phyloP scores from a whole-genome alignment of 2,888 invertebrate genomes.

The Yponomeuta cagnagella region DNA sequence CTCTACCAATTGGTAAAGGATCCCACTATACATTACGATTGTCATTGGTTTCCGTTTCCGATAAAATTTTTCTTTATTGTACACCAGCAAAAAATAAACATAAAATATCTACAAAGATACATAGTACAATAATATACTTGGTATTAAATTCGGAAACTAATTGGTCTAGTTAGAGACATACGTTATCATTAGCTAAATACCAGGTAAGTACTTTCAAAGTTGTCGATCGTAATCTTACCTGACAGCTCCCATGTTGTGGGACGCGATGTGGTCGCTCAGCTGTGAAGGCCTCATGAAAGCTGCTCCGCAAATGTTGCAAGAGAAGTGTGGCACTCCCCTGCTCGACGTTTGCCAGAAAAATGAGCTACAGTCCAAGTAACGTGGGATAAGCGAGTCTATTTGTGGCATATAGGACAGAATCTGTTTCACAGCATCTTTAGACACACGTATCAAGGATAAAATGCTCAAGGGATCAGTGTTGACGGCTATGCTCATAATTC shows the following conservation, averaged over 20 bases:
- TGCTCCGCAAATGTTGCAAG: constrained; percentile 56
- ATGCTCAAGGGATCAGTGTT: constrained; percentile 60
- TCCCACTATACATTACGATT: no score
- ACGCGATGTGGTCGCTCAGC: constrained; percentile 49
- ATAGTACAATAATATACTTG: no score
- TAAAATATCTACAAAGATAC: no score
- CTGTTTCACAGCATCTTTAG: constrained; percentile 44
- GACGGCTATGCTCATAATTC: constrained; percentile 46
- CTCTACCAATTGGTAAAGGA: no score
- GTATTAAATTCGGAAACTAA: no score
- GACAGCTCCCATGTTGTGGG: constrained; percentile 40
- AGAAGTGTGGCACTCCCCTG: constrained; percentile 28
- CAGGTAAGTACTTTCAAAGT: no score
- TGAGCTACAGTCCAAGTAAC: background rate
- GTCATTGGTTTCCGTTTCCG: no score
- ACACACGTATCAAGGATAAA: constrained; percentile 43
- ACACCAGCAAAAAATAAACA: no score
- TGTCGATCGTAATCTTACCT: constrained; percentile 34
- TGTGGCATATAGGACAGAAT: constrained; percentile 46
- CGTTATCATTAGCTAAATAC: background rate
- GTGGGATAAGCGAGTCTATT: constrained; percentile 35
- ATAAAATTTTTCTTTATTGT: no score
- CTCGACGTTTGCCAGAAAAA: constrained; percentile 23
- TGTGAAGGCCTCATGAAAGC: constrained; percentile 42
- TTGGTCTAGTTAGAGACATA: background rate